Evolutionary conservation across 2,888 invertebrate genomes (phyloP).

Genomic region (Catocala nupta): DNA sequence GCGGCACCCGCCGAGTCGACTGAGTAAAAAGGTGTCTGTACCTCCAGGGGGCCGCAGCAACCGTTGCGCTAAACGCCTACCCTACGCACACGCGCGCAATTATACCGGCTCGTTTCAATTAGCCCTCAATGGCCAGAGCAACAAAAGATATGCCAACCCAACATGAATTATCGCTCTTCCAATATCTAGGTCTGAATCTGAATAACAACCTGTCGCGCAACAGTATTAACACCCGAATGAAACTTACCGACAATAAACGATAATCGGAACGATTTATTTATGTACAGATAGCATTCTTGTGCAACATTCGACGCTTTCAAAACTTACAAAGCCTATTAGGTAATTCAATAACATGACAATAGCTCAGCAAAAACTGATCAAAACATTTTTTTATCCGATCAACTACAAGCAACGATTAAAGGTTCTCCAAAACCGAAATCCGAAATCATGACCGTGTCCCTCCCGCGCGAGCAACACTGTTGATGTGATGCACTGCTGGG

Average conservation of each 20-base stretch:
- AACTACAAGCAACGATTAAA: constrained; percentile 57
- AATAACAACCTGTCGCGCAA: constrained; percentile 34
- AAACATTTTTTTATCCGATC: constrained; percentile 60
- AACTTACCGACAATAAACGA: constrained; percentile 30
- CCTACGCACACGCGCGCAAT: constrained; percentile 69
- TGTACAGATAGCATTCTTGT: constrained; percentile 47
- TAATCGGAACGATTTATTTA: constrained; percentile 47
- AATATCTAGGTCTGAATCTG: constrained; percentile 46
- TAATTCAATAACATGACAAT: constrained; percentile 61
- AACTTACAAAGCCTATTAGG: constrained; percentile 58
- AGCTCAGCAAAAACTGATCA: constrained; percentile 58
- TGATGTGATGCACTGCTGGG: constrained; percentile 79
- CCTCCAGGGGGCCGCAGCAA: constrained; percentile 76
- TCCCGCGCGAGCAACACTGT: constrained; percentile 63
- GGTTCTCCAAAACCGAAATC: constrained; percentile 57
- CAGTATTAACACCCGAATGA: constrained; percentile 35
- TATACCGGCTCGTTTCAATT: constrained; percentile 80
- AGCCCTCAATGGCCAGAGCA: constrained; percentile 77
- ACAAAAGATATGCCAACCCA: constrained; percentile 68
- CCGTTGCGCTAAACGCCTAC: constrained; percentile 80
- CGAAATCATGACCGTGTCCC: constrained; percentile 72
- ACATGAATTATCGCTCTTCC: constrained; percentile 57
- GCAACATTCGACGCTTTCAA: constrained; percentile 45
- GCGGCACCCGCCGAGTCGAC: constrained; percentile 83
- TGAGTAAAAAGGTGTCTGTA: constrained; percentile 84